Evolutionary conservation across 2,797 vertebrate species (phyloP), one percentile per base, ranked within the genome.

Genomic region (Chaenodraco wilsoni): DNA sequence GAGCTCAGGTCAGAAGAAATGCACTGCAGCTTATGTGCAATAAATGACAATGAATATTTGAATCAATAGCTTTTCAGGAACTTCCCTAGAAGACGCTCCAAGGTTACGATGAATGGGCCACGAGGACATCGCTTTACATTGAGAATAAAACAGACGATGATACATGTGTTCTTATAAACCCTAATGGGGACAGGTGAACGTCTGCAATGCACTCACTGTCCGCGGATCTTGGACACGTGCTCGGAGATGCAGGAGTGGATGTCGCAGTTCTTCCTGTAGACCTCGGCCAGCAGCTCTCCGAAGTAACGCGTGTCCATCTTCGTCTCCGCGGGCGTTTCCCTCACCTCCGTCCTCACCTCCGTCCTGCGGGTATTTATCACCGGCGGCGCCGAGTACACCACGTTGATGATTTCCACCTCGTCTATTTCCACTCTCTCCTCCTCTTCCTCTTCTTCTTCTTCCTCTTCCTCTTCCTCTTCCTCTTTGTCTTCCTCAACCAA

Each of bases 221-320:
- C 96, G 0, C 95, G 93, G 57, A 99, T 97, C 94, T 95, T 98
- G 74, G 96, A 90, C 86, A 98, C 96, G 7, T 98, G 96, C 65
- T 98, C 94, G 0, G 95, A 90, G 81, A 99, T 92, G 84, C 94
- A 97, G 74, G 88, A 91, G 93, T 98, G 91, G 77, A 99, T 93
- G 88, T 98, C 96, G 0, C 71, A 92, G 94, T 95, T 98, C 92
- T 98, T 99, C 86, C 95, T 95, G 92, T 95, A 95, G 79, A 99
- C 93, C 9, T 99, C 97, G 0, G 97, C 98, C 66, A 99, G 95
- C 71, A 99, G 94, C 85, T 98, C 97, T 0, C 97, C 98, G 0
- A 99, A 99, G 92, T 95, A 99, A 13, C 96, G 95, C 0, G 96
- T 96, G 88, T 99, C 97, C 89, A 98, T 66, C 87, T 97, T 96